Evolutionary conservation across 1,140 invertebrate species (phyloP).

Genomic region (Aphaenogaster floridana): DNA sequence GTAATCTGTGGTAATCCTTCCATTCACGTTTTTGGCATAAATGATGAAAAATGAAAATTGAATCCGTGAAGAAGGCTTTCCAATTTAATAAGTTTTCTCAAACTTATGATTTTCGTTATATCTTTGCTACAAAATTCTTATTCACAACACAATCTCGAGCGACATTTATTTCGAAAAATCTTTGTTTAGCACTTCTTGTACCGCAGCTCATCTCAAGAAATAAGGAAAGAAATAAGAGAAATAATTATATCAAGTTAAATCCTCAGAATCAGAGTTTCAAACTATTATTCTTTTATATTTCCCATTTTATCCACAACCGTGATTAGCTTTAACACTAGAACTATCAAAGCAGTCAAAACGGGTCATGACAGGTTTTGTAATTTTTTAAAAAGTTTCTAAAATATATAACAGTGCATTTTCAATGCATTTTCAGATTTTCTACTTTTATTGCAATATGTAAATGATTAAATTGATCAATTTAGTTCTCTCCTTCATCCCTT

Average conservation of each 20-base stretch:
- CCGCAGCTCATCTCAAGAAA: not conserved
- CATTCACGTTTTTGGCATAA: not conserved
- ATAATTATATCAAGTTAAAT: not conserved
- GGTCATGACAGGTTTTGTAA: too few species aligned
- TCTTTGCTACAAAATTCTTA: not conserved
- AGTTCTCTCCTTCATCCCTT: too few species aligned
- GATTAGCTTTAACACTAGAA: not conserved
- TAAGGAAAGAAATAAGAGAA: not conserved
- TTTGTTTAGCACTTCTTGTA: not conserved
- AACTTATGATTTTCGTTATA: not conserved
- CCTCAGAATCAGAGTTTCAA: not conserved
- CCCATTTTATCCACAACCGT: not conserved
- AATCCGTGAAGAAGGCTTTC: not conserved
- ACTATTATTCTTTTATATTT: not conserved
- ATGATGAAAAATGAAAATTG: not conserved
- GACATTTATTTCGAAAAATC: not conserved
- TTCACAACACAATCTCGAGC: not conserved
- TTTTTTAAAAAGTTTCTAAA: too few species aligned
- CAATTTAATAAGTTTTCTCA: not conserved
- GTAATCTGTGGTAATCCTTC: not conserved
- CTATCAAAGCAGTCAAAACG: too few species aligned
- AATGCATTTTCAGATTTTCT: too few species aligned
- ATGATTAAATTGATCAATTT: too few species aligned
- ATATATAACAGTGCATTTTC: too few species aligned
- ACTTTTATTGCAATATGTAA: too few species aligned